phyloP scores from a whole-genome alignment of 1,140 invertebrate species.

The Atta colombica region DNA sequence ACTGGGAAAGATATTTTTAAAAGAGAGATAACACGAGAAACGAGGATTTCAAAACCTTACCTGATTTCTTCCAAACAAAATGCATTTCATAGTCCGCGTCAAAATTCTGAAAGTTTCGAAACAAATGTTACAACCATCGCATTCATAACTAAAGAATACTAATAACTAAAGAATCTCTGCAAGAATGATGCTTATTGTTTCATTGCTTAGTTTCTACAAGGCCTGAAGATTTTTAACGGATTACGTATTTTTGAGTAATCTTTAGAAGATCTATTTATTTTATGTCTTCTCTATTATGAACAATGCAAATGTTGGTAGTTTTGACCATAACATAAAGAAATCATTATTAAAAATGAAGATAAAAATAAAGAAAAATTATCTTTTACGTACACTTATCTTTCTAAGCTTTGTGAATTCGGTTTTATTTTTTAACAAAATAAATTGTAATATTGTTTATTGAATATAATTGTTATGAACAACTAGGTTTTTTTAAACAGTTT shows the following conservation, averaged over 20 bases:
- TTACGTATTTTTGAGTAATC: slow-evolving; percentile 26
- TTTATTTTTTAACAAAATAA: slow-evolving; percentile 13
- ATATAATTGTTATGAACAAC: neutral
- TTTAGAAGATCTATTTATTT: slow-evolving; percentile 65
- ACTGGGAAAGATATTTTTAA: slow-evolving; percentile 3
- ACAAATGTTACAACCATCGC: slow-evolving; percentile 26
- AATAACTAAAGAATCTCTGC: slow-evolving; percentile 59
- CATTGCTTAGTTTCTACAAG: slow-evolving; percentile 71
- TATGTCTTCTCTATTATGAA: slow-evolving; percentile 68
- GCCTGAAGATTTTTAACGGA: slow-evolving; percentile 59
- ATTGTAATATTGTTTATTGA: slow-evolving; percentile 9
- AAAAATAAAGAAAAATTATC: neutral
- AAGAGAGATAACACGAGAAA: neutral
- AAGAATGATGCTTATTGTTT: slow-evolving; percentile 73
- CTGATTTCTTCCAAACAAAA: slow-evolving; percentile 64
- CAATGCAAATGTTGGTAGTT: slow-evolving; percentile 28
- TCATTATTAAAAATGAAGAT: no score
- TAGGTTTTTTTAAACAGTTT: slow-evolving; percentile 6
- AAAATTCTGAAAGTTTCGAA: slow-evolving; percentile 37
- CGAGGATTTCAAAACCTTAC: slow-evolving; percentile 71
- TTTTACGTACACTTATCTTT: slow-evolving; percentile 26
- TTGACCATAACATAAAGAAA: slow-evolving; percentile 26
- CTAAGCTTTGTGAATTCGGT: neutral
- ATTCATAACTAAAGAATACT: slow-evolving; percentile 59
- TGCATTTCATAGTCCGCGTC: neutral